Base-by-base conservation (phyloP, 1,140 invertebrate species). In the Frieseomelitta varia region DNA sequence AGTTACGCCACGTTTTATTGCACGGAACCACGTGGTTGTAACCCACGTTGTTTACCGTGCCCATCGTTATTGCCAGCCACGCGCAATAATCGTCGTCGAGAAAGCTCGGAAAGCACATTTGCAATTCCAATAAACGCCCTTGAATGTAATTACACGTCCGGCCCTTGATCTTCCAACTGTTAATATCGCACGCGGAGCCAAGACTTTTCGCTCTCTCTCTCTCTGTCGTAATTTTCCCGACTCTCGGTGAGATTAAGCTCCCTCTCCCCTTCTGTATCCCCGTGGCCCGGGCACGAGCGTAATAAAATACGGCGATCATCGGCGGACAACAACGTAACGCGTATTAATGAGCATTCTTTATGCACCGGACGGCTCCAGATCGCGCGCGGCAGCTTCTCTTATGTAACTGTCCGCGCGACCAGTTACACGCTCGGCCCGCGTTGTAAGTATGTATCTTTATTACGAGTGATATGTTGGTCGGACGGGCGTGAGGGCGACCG, bases 281-380 rank as follows among this genome's bases (percentile, higher is more conserved):
- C n/a, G 34, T 15, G 68, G 68, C 12, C 12, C 21, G 68, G 68
- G 34, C 72, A 30, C 47, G 67, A 10, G 61, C 21, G 56, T 55
- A 81, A 81, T 65, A 85, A 85, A 85, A 81, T 80, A 67, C 61
- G 55, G 68, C 39, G 78, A 81, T 75, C 56, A 84, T 79, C 82
- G 84, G 27, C 68, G 77, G 78, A 58, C 53, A 80, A 73, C 58
- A 61, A 67, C 79, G 84, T 81, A 85, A 85, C 84, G 79, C 79
- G 71, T 85, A 85, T 85, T 85, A 85, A 85, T 85, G 84, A 85
- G 84, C 79, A 68, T 85, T 75, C 84, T 81, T 85, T 85, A 85
- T 85, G 84, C 84, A 75, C 71, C 39, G 79, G 72, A 61, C 79
- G 79, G 79, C 55, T 68, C 79, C 79, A 75, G 79, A 81, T 81